Percentiles rank a stretch among this genome's conserved stretches.
phyloP scores from a whole-genome alignment of 2,888 invertebrate genomes.

The Parnassius glacialis region DNA sequence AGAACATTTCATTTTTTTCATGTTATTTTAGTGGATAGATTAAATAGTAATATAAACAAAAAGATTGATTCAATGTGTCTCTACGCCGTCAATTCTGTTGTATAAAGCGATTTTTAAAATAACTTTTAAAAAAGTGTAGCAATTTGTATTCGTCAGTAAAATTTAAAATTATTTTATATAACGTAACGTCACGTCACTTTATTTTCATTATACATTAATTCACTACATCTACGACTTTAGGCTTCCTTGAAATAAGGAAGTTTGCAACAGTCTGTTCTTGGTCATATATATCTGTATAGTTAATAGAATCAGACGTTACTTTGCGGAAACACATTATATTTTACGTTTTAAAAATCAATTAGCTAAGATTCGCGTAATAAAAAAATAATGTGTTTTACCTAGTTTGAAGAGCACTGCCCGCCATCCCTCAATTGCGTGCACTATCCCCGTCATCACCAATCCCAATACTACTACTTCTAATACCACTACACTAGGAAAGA shows the following conservation, averaged over 20 bases:
- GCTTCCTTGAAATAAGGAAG: conserved; percentile 7
- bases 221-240: conserved; percentile 13
- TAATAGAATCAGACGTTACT: no score
- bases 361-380: no score
- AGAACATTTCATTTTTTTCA: conserved; percentile 18
- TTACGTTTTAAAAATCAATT: no score
- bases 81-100: conserved; percentile 79
- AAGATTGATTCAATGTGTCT: conserved; percentile 69
- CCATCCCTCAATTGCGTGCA: no score
- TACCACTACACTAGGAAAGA: no score
- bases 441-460: no score
- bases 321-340: no score
- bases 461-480: no score
- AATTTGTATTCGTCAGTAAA: conserved; percentile 46
- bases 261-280: no score
- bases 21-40: conserved; percentile 39
- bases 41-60: conserved; percentile 61
- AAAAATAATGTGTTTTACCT: no score
- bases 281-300: no score
- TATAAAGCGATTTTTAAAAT: conserved; percentile 62
- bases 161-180: conserved; percentile 42
- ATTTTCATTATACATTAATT: conserved; percentile 25
- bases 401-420: no score
- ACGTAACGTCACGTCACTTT: conserved; percentile 25
- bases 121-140: conserved; percentile 48